phyloP scores from a whole-genome alignment of 2,797 vertebrate species.

The Acestrorhynchus altus region DNA sequence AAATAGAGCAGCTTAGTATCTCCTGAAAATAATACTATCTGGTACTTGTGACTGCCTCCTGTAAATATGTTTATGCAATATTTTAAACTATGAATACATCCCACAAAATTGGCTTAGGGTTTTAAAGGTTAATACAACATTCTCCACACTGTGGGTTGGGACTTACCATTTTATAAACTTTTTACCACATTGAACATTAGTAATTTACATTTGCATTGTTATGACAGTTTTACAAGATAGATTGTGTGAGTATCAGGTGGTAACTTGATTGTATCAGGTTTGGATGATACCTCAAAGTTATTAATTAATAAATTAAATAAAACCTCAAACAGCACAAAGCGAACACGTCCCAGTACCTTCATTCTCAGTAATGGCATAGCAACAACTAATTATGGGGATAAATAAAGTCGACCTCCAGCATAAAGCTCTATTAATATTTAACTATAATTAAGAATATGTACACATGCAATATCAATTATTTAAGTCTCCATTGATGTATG shows the following conservation, averaged over 20 bases:
- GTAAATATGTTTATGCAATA: too few relatives aligned
- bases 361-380: constrained; percentile 53
- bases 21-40: too few relatives aligned
- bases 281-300: not conserved
- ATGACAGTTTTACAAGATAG: not conserved
- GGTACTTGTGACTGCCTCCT: too few relatives aligned
- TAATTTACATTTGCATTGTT: not conserved
- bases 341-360: not conserved
- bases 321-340: not conserved
- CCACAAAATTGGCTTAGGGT: too few relatives aligned
- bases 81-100: too few relatives aligned
- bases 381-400: constrained; percentile 56
- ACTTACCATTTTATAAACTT: too few relatives aligned
- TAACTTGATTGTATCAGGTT: not conserved
- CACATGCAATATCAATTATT: constrained; percentile 76
- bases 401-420: constrained; percentile 60
- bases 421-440: constrained; percentile 73
- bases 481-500: constrained; percentile 72
- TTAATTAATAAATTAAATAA: not conserved
- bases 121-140: too few relatives aligned
- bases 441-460: constrained; percentile 77
- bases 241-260: not conserved
- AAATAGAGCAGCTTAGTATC: too few relatives aligned
- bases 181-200: too few relatives aligned
- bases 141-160: too few relatives aligned